Conservation (phyloP, 1,140 invertebrate genomes). For the Drosophila quadrilineata region DNA sequence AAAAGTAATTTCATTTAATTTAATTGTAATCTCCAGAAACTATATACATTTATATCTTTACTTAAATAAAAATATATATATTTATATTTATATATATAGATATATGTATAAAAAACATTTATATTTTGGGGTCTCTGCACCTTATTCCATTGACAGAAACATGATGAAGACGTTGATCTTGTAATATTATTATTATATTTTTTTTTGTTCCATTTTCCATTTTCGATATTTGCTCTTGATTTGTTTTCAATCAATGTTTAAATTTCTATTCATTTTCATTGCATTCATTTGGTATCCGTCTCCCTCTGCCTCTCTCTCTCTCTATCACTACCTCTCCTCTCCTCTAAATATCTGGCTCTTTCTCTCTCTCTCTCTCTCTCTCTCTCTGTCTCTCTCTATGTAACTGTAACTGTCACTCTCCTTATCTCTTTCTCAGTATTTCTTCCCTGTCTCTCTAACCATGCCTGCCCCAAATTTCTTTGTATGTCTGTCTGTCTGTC, state of each 20-base stretch:
- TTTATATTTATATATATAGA: slow-evolving; percentile 30
- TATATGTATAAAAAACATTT: too few relatives aligned
- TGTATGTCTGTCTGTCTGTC: slow-evolving; percentile 24
- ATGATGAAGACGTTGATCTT: background rate
- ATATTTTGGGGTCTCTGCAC: too few relatives aligned
- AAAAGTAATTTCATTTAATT: too few relatives aligned
- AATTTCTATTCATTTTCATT: slow-evolving; percentile 53
- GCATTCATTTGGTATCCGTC: slow-evolving; percentile 46
- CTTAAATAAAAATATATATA: too few relatives aligned
- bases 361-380: slow-evolving; percentile 25
- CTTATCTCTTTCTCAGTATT: slow-evolving; percentile 8
- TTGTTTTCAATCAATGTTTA: too few relatives aligned
- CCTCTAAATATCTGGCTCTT: slow-evolving; percentile 7
- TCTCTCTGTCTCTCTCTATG: slow-evolving; percentile 28
- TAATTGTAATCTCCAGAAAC: too few relatives aligned
- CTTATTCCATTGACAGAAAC: too few relatives aligned
- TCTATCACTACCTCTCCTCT: slow-evolving; percentile 9
- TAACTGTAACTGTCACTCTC: slow-evolving; percentile 10
- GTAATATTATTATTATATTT: slow-evolving; percentile 16
- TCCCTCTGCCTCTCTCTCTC: slow-evolving; percentile 36
- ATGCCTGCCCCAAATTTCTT: slow-evolving; percentile 5
- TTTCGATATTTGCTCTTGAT: slow-evolving; percentile 25
- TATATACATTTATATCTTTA: too few relatives aligned
- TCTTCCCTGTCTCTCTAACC: slow-evolving; percentile 22
- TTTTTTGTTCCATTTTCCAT: background rate